Percentiles rank a stretch among this genome's conserved stretches.
Evolutionary conservation across 2,797 vertebrate genomes (phyloP).

Genomic region (Acanthurus leucopareius): DNA sequence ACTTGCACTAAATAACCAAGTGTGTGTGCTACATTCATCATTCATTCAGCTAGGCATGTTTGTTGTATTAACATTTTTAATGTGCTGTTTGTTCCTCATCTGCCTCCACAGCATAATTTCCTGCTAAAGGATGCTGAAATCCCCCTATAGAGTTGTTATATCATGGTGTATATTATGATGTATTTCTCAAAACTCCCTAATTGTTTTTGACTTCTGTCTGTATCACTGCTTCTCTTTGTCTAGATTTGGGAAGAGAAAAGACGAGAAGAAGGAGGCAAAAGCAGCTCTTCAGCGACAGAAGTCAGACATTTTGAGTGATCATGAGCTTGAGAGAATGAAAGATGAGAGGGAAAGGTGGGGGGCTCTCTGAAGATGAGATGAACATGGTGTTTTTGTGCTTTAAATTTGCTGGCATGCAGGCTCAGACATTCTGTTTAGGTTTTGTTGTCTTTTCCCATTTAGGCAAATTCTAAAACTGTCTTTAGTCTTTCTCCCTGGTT

Average conservation of each 20-base stretch:
- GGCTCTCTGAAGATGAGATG: constrained; percentile 6
- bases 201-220: constrained; percentile 13
- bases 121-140: neutral
- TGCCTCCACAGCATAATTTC: neutral
- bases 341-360: constrained; percentile 92
- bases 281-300: constrained; percentile 82
- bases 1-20: constrained; percentile 13
- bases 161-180: no score
- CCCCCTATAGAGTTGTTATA: no score
- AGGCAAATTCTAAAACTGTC: neutral
- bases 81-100: constrained; percentile 12
- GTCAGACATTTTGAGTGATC: constrained; percentile 85
- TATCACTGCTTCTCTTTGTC: constrained; percentile 27
- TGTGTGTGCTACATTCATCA: neutral
- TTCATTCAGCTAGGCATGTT: constrained; percentile 1
- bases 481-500: constrained; percentile 2
- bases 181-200: neutral
- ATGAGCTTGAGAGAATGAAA: constrained; percentile 92
- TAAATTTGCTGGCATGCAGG: neutral
- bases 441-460: neutral
- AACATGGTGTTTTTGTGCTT: neutral
- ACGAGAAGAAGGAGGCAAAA: constrained; percentile 93
- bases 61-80: neutral
- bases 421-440: neutral
- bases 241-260: constrained; percentile 96